A percentile compares a stretch with the other conserved stretches of the same genome.
Conservation (phyloP, 2,113 vertebrate species). For the Trematomus loennbergii region DNA sequence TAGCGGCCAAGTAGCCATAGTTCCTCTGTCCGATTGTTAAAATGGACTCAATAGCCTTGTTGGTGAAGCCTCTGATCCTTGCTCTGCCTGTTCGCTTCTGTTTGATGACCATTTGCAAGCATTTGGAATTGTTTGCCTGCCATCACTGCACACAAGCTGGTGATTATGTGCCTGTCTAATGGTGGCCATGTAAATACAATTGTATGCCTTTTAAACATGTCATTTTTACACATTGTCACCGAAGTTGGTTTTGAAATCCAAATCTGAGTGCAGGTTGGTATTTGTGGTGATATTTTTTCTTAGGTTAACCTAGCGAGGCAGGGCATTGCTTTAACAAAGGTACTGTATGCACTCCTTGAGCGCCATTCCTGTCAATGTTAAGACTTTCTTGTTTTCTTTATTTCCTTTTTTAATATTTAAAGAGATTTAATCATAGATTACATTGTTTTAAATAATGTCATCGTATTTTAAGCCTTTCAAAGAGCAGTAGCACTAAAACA, state of each 20-base stretch:
- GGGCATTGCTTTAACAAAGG: too few species aligned
- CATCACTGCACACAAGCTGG: background rate
- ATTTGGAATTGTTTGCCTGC: background rate
- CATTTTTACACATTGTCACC: background rate
- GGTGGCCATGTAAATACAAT: background rate
- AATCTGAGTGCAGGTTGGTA: background rate
- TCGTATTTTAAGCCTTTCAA: background rate
- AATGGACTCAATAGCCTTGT: background rate
- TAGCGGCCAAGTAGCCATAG: background rate
- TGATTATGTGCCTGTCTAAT: background rate
- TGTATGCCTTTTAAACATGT: background rate
- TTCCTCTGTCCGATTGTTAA: background rate
- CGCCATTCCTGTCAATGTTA: too few species aligned
- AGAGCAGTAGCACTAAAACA: background rate
- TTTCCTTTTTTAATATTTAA: background rate
- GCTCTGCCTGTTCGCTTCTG: background rate
- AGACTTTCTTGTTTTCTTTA: too few species aligned
- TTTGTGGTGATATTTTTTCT: too few species aligned
- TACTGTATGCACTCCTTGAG: too few species aligned
- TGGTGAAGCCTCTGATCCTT: slow-evolving; percentile 11
- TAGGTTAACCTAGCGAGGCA: too few species aligned
- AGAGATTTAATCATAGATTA: background rate
- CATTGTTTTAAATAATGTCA: background rate
- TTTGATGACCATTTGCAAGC: slow-evolving; percentile 1
- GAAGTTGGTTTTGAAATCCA: background rate